Conservation (phyloP, 2,888 invertebrate species). For the Leptinotarsa juncta region DNA sequence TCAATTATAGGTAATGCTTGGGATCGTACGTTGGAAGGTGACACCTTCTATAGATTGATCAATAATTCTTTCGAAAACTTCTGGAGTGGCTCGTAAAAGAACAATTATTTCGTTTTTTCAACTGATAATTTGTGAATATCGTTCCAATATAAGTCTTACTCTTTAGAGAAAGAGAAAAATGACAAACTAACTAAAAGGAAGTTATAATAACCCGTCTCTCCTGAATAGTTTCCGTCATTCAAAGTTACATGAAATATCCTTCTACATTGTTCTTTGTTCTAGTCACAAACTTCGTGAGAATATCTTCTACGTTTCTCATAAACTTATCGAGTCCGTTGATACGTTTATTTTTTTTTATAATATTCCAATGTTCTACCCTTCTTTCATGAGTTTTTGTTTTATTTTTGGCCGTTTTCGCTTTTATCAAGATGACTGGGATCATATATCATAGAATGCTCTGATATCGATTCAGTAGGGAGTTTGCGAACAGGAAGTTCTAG, state of each 20-base stretch:
- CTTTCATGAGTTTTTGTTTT: conserved; percentile 29
- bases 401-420: conserved; percentile 24
- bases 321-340: not conserved
- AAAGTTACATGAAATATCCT: not conserved
- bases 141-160: no score
- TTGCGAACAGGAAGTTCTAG: conserved; percentile 1
- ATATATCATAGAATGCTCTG: conserved; percentile 28
- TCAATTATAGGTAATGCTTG: no score
- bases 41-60: no score
- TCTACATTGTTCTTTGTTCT: not conserved
- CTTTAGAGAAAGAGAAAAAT: no score
- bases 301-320: not conserved
- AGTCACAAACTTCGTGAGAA: not conserved
- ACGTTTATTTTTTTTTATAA: not conserved
- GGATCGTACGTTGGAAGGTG: no score
- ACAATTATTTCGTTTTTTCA: no score
- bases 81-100: no score
- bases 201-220: no score
- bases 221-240: no score
- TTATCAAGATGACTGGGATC: conserved; percentile 24
- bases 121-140: no score
- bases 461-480: conserved; percentile 22
- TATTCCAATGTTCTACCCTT: conserved; percentile 3
- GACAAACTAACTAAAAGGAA: no score
- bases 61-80: no score